Base-by-base conservation (phyloP, 1,140 invertebrate genomes). In the Oryzaephilus surinamensis region DNA sequence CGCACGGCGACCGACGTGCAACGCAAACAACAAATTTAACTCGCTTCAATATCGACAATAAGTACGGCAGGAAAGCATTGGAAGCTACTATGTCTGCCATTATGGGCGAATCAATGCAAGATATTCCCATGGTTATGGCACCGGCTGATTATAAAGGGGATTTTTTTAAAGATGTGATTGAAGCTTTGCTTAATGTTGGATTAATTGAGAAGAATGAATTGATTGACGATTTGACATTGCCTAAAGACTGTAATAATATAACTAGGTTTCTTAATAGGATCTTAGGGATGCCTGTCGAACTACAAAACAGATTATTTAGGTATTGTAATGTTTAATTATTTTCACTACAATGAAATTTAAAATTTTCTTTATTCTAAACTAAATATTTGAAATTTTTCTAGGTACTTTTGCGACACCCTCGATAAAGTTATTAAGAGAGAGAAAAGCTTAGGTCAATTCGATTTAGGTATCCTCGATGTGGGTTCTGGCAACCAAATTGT, bases 41-140 rank as follows among this genome's bases (percentile, higher is more conserved):
- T 31, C 81, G 93, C 58, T 99, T 98, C 61, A 99, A 99, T 59
- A 95, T 99, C 53, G 96, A 99, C 60, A 98, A 94, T 62, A 97
- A 96, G 59, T 95, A 92, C 62, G 95, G 96, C 12, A 73, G 93
- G 31, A 69, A 83, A 26, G 95, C 97, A 0, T 67, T 99, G 6
- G 94, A 98, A 63, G 77, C 84, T 17, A 88, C 95, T 2, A 96
- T 99, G 88, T 91, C 89, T 59, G 77, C 84, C 2, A 77, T 92
- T 15, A 76, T 78, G 73, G 72, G 73, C 8, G n/a, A n/a, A n/a
- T n/a, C n/a, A n/a, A n/a, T n/a, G n/a, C 81, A 84, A 54, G 86
- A 92, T 54, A 53, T 67, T 18, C 84, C 88, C 13, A 65, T 93
- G 41, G 91, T 95, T 31, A 71, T 80, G 32, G 85, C 89, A 15